Percentiles rank a stretch among this genome's conserved stretches.
These are phyloP conservation scores for Philereme transversata DNA, from an alignment of 2,888 invertebrate species.

Conservation along the genomic window DNA sequence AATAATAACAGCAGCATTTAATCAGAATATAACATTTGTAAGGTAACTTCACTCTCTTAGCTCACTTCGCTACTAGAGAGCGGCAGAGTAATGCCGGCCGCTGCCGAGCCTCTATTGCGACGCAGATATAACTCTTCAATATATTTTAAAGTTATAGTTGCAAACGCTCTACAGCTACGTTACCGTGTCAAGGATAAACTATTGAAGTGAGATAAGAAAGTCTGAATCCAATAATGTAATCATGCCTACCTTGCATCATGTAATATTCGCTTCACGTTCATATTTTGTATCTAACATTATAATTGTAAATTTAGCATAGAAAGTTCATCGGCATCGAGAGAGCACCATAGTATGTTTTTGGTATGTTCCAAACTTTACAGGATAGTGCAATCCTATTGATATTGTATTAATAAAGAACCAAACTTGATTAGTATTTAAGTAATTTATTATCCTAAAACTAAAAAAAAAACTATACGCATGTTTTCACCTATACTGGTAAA, in stretches of 20 bases:
- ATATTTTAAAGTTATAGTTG: constrained; percentile 32
- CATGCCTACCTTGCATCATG: constrained; percentile 76
- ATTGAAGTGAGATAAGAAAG: constrained; percentile 65
- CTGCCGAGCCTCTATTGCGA: constrained; percentile 20
- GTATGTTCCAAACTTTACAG: constrained; percentile 79
- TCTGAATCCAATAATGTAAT: constrained; percentile 58
- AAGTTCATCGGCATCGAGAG: constrained; percentile 81
- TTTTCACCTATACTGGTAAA: constrained; percentile 84
- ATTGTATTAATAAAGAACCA: constrained; percentile 85
- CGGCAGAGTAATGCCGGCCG: constrained; percentile 28
- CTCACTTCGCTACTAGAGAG: constrained; percentile 53
- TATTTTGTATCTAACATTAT: constrained; percentile 71
- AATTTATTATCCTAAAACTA: constrained; percentile 84
- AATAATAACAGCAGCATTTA: constrained; percentile 35
- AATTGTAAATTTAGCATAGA: constrained; percentile 76
- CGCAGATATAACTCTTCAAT: constrained; percentile 23
- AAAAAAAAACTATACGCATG: constrained; percentile 82
- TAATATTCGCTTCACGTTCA: constrained; percentile 75
- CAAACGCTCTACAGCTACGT: constrained; percentile 39
- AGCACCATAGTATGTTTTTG: constrained; percentile 79
- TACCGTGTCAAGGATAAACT: constrained; percentile 40
- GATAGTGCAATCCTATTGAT: constrained; percentile 83
- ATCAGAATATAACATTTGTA: constrained; percentile 48
- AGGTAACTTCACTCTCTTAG: constrained; percentile 51
- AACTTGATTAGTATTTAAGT: constrained; percentile 83